phyloP scores from a whole-genome alignment of 1,140 invertebrate species.

The Trinorchestia longiramus region DNA sequence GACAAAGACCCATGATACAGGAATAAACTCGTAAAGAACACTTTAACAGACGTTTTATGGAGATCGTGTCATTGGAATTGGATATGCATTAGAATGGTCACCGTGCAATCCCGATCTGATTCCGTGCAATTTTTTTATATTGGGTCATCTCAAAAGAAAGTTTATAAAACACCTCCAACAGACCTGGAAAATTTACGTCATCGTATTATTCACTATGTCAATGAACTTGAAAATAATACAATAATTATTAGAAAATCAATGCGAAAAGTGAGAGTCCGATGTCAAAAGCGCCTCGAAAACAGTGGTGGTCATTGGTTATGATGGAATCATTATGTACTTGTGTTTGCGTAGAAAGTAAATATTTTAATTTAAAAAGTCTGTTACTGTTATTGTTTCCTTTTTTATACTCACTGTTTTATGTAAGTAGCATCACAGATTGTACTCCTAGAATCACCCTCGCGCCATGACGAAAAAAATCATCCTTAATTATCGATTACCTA shows the following conservation, averaged over 20 bases:
- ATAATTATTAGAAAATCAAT: not conserved
- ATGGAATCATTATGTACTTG: too few species aligned
- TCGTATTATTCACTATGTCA: not conserved
- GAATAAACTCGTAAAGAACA: not conserved
- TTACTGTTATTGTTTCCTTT: too few species aligned
- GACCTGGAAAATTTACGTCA: not conserved
- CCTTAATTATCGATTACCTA: too few species aligned
- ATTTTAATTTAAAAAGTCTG: too few species aligned
- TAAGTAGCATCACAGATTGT: too few species aligned
- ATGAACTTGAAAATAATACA: not conserved
- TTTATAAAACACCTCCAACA: not conserved
- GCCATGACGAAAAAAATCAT: too few species aligned
- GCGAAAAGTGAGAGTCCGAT: not conserved
- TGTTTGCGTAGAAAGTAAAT: too few species aligned
- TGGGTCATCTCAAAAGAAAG: not conserved
- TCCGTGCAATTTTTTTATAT: not conserved
- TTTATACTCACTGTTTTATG: too few species aligned
- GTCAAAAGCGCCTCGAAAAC: not conserved
- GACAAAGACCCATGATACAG: not conserved
- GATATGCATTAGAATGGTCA: not conserved
- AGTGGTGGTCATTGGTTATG: too few species aligned
- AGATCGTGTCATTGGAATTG: not conserved
- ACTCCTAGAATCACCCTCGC: too few species aligned
- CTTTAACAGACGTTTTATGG: not conserved
- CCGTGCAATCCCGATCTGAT: not conserved